phyloP scores from a whole-genome alignment of 2,888 invertebrate genomes.

The Harpalus rubripes region DNA sequence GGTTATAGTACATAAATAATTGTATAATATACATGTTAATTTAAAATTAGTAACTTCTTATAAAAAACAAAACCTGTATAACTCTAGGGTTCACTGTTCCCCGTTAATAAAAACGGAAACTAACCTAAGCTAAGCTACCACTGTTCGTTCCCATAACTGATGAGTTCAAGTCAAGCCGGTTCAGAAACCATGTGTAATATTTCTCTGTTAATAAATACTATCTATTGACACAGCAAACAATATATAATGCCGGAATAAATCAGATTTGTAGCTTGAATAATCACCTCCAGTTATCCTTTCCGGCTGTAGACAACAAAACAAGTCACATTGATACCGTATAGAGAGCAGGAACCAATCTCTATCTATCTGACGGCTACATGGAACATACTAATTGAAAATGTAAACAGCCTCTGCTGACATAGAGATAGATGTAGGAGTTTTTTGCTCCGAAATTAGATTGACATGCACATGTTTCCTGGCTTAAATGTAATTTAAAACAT shows the following conservation, averaged over 20 bases:
- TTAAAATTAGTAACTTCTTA: neutral
- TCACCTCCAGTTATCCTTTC: slow-evolving; percentile 28
- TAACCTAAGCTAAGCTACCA: slow-evolving; percentile 10
- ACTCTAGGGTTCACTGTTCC: neutral
- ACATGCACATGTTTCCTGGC: slow-evolving; percentile 56
- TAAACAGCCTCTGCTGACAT: slow-evolving; percentile 40
- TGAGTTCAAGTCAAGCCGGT: slow-evolving; percentile 26
- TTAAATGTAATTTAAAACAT: slow-evolving; percentile 51
- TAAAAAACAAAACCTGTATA: neutral
- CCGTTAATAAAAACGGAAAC: neutral
- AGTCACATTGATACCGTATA: slow-evolving; percentile 42
- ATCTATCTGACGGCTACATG: slow-evolving; percentile 33
- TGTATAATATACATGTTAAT: neutral
- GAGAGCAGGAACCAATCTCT: slow-evolving; percentile 22
- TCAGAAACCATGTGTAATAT: slow-evolving; percentile 40
- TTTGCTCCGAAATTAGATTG: slow-evolving; percentile 52
- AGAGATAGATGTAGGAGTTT: slow-evolving; percentile 42
- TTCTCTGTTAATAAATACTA: slow-evolving; percentile 49
- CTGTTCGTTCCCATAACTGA: neutral
- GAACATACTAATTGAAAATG: slow-evolving; percentile 54
- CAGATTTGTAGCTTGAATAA: slow-evolving; percentile 52
- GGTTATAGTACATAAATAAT: neutral
- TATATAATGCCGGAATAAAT: slow-evolving; percentile 43
- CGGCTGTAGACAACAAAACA: slow-evolving; percentile 39
- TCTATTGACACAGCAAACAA: slow-evolving; percentile 51